Base-by-base conservation (phyloP, 2,888 invertebrate species). In the Parnassius smintheus region DNA sequence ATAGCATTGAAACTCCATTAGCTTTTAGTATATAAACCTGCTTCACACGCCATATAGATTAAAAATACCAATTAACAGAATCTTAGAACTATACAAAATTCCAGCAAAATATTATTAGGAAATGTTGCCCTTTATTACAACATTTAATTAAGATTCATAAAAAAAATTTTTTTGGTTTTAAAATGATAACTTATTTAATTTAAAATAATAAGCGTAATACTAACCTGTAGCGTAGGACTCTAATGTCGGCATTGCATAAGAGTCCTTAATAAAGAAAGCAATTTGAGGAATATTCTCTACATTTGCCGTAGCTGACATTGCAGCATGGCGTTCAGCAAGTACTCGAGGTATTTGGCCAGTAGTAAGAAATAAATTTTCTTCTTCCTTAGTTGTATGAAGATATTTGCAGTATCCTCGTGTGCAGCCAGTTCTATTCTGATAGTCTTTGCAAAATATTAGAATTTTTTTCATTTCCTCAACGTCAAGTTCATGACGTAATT, bases 381-480 rank as follows among this genome's bases (percentile, higher is more conserved):
- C 49, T 50, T 58, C 57, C 9, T 42, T 58, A 59, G 71, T 58
- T 10, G 69, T 65, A 1, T 70, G 75, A 72, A 8, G 79, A 68
- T 83, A 91, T 0, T 80, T 82, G 65, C 91, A 90, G 59, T 81
- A 80, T 42, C 80, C 76, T 50, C 87, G 72, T 1, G 66, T 72
- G 62, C 91, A 91, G 4, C 83, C 84, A 9, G 78, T 72, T 55
- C 79, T 76, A 63, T 91, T 91, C 71, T 91, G 91, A 66, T 75
- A 83, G 62, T 91, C 84, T 71, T 88, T 88, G 59, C 91, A 91
- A 65, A 91, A 90, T 59, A 79, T 81, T 2, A 91, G 66, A 11
- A 82, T 83, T 1, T 75, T 73, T 76, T 81, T 83, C 86, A 90
- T 86, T 42, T 76, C 79, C 8, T 85, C 80, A 9, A 80, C 71